Conservation (phyloP, 2,797 vertebrate species). For the Poeciliopsis presidionis region DNA sequence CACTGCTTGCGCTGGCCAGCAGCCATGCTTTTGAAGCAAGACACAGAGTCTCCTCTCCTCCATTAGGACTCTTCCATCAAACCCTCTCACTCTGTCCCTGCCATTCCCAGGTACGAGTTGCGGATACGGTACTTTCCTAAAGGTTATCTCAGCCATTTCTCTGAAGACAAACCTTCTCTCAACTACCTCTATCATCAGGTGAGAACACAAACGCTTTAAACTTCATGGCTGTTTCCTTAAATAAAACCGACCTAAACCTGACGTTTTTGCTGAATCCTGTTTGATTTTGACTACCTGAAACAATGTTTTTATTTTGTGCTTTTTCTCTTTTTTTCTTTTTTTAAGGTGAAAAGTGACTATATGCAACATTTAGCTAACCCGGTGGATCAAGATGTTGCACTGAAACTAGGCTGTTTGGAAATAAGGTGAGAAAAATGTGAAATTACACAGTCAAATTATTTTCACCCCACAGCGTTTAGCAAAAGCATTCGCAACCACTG, state of each 20-base stretch:
- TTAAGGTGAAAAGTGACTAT: constrained; percentile 96
- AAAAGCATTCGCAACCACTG: not conserved
- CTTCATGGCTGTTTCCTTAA: not conserved
- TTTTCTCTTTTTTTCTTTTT: not conserved
- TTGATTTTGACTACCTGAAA: not conserved
- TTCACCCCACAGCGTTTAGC: not conserved
- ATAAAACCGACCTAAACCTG: not conserved
- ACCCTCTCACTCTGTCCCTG: constrained; percentile 20
- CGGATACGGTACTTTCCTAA: constrained; percentile 98
- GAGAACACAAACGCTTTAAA: constrained; percentile 23
- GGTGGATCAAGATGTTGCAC: constrained; percentile 96
- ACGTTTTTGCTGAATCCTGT: not conserved
- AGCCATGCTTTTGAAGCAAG: constrained; percentile 4
- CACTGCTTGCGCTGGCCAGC: constrained; percentile 15
- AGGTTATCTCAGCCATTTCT: constrained; percentile 97
- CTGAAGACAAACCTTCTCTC: constrained; percentile 95
- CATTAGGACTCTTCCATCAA: not conserved
- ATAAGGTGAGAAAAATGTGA: constrained; percentile 86
- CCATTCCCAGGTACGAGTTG: constrained; percentile 89
- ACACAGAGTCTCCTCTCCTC: constrained; percentile 4
- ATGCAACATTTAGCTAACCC: constrained; percentile 95
- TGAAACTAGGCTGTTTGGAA: constrained; percentile 98
- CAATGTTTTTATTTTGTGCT: not conserved
- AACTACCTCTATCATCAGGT: constrained; percentile 99
- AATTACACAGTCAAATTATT: not conserved